A percentile compares a stretch with the other conserved stretches of the same genome.
Evolutionary conservation across 2,888 invertebrate species (phyloP).

Genomic region (Erpobdella octoculata): DNA sequence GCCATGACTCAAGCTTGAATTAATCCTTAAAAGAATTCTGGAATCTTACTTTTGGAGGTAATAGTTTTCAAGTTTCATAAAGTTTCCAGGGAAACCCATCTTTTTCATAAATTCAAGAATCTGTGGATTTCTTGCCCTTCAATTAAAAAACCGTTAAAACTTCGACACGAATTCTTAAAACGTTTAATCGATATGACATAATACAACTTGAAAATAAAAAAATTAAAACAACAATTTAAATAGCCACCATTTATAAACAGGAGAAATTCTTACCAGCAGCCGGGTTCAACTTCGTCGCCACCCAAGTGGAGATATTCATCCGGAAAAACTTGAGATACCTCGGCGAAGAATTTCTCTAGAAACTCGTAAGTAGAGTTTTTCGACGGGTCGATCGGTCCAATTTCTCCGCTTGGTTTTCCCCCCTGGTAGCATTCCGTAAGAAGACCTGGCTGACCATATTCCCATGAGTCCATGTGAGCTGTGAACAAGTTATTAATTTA

Average conservation of each 20-base stretch:
- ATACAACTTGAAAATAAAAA: constrained; percentile 37
- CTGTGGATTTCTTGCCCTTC: constrained; percentile 45
- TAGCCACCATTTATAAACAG: too few species aligned
- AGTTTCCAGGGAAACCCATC: constrained; percentile 57
- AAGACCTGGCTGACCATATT: constrained; percentile 46
- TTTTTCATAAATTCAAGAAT: constrained; percentile 43
- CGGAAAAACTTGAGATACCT: constrained; percentile 44
- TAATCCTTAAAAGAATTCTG: background rate
- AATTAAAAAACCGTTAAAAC: constrained; percentile 39
- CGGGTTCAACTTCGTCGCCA: constrained; percentile 46
- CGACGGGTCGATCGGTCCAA: constrained; percentile 47
- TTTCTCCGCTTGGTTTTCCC: background rate
- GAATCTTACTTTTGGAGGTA: constrained; percentile 59
- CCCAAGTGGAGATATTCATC: constrained; percentile 48
- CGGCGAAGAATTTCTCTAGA: constrained; percentile 43
- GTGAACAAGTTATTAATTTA: constrained; percentile 17
- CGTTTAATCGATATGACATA: background rate
- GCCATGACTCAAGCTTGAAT: background rate
- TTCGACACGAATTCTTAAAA: constrained; percentile 78
- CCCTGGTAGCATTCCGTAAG: constrained; percentile 44
- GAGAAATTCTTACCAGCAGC: constrained; percentile 49
- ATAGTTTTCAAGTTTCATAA: constrained; percentile 60
- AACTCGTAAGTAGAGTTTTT: constrained; percentile 42
- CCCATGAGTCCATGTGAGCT: constrained; percentile 52
- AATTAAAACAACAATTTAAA: too few species aligned